Evolutionary conservation across 2,888 invertebrate species (phyloP).

Genomic region (Odontomyia ornata): DNA sequence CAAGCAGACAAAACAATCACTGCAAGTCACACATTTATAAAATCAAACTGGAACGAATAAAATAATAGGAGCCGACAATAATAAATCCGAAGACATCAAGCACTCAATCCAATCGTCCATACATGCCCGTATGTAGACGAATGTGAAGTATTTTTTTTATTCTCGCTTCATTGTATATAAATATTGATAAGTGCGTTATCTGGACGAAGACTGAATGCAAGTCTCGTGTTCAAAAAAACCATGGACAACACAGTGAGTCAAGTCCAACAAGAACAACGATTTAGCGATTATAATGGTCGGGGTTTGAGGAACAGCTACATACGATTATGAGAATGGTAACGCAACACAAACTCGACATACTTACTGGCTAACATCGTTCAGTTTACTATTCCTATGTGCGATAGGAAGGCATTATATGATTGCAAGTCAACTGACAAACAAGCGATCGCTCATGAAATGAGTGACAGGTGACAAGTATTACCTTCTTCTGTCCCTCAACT

Average conservation of each 20-base stretch:
- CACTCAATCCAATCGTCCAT: neutral
- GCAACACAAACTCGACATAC: too few species aligned
- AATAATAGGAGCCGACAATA: neutral
- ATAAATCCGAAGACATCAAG: neutral
- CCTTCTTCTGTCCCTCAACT: neutral
- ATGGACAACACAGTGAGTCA: neutral
- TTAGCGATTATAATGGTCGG: neutral
- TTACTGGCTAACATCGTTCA: too few species aligned
- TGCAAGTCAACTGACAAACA: constrained; percentile 31
- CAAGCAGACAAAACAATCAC: neutral
- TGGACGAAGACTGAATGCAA: constrained; percentile 8
- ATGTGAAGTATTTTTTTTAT: too few species aligned
- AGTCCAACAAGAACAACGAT: neutral
- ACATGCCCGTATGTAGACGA: too few species aligned
- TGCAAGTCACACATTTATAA: neutral
- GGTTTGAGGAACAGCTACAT: too few species aligned
- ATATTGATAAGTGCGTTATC: neutral
- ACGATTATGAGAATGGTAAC: too few species aligned
- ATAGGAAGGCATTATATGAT: too few species aligned
- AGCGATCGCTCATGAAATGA: constrained; percentile 45
- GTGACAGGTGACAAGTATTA: constrained; percentile 46
- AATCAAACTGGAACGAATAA: neutral
- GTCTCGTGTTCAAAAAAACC: constrained; percentile 6
- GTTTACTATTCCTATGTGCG: too few species aligned
- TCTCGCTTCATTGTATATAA: too few species aligned